Base-by-base conservation (phyloP, 2,113 vertebrate genomes). In the Elephas maximus region DNA sequence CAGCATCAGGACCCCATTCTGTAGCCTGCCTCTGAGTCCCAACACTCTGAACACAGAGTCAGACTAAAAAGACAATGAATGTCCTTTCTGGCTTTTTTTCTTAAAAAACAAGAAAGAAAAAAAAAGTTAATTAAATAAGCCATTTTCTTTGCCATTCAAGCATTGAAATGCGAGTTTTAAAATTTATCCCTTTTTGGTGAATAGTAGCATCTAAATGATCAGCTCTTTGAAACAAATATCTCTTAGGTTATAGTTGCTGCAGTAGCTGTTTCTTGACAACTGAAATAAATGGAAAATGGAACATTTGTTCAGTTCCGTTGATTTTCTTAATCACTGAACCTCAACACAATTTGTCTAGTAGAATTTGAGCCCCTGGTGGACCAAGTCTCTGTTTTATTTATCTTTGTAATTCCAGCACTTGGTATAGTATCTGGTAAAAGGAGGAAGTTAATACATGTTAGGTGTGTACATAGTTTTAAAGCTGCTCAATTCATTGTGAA, bases 311-410 rank as follows among this genome's bases (percentile, higher is more conserved):
- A 92, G 73, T 90, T 90, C 79, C 94, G 89, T 95, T 92, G 80
- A 81, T 94, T 97, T 93, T 97, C 77, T 73, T 95, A 92, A 96
- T 96, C 87, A 93, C 0, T 95, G 89, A 97, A 97, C 30, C 87
- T 94, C 73, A 95, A 85, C 60, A 88, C 60, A 94, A 90, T 81
- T 91, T 95, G n/a, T 88, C 26, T 41, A 91, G 71, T 87, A 79
- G 71, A 87, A 97, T 95, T 84, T 93, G 74, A 97, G 81, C 18
- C 17, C 9, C 88, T 90, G 41, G 14, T 88, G 15, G 83, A 93
- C 20, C 14, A 93, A 6, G 45, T 74, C 4, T 92, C 5, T 63
- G 10, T 79, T 93, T 86, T 90, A 74, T 79, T 90, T 94, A 74
- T 83, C 71, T 81, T 67, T 60, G 11, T 76, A 74, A 77, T 28